A percentile compares a stretch with the other conserved stretches of the same genome.
These are phyloP conservation scores for Eristalinus sepulchralis DNA, from an alignment of 2,888 invertebrate genomes.

Conservation along the genomic window DNA sequence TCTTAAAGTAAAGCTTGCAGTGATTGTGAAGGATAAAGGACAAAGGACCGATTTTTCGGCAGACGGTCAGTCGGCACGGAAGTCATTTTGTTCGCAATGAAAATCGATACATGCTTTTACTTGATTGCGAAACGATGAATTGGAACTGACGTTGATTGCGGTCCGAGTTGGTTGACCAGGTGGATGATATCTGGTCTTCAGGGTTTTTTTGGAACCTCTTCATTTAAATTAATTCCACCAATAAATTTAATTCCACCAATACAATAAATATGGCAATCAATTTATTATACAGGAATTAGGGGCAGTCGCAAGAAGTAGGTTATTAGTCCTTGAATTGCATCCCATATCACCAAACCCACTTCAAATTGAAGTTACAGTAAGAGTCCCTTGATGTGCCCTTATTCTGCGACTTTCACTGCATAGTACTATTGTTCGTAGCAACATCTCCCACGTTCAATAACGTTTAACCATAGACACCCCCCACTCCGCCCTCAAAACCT, in stretches of 20 bases:
- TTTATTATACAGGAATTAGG: too few species aligned
- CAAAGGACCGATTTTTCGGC: not conserved
- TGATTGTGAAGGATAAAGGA: not conserved
- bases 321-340: not conserved
- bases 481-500: not conserved
- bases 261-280: too few species aligned
- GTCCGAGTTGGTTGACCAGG: not conserved
- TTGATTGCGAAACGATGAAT: not conserved
- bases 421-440: not conserved
- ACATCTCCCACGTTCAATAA: not conserved
- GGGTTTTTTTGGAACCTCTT: too few species aligned
- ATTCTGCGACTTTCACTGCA: not conserved
- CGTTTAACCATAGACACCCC: too few species aligned
- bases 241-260: too few species aligned
- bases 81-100: not conserved
- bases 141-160: not conserved
- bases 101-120: not conserved
- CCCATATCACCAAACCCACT: not conserved
- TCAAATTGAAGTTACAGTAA: not conserved
- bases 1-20: not conserved
- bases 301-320: not conserved
- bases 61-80: not conserved
- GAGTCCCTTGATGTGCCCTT: not conserved
- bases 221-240: too few species aligned
- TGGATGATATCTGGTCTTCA: not conserved